phyloP scores from a whole-genome alignment of 2,888 invertebrate species.

The Machimus atricapillus region DNA sequence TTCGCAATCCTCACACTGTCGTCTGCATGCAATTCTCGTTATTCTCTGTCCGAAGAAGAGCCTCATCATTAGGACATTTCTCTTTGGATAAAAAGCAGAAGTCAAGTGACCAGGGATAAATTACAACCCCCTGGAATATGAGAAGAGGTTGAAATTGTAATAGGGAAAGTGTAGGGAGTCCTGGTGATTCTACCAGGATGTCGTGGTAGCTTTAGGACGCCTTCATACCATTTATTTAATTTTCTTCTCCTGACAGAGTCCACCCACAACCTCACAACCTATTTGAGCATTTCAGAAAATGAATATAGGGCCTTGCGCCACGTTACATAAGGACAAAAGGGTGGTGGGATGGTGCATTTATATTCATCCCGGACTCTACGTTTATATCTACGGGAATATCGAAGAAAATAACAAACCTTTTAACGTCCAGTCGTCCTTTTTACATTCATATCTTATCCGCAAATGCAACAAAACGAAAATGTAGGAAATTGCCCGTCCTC shows the following conservation, averaged over 20 bases:
- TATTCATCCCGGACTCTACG: background rate
- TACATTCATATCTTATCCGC: slow-evolving; percentile 28
- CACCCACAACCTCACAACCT: slow-evolving; percentile 8
- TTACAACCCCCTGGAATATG: background rate
- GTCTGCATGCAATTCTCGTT: background rate
- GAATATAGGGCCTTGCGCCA: background rate
- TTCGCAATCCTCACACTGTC: background rate
- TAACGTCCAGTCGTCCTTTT: slow-evolving; percentile 16
- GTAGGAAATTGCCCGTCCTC: slow-evolving; percentile 5
- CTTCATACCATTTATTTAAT: slow-evolving; percentile 17
- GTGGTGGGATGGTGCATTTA: background rate
- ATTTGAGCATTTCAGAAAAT: background rate
- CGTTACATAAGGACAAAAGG: background rate
- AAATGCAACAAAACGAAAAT: slow-evolving; percentile 21
- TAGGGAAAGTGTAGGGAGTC: background rate
- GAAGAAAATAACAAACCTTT: slow-evolving; percentile 30
- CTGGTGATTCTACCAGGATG: background rate
- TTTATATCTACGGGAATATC: background rate
- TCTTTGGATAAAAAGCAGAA: background rate
- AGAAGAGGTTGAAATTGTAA: background rate
- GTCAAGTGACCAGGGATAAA: slow-evolving; percentile 17
- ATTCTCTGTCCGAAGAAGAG: background rate
- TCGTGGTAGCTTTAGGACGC: background rate
- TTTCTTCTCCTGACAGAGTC: background rate
- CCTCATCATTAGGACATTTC: background rate